phyloP scores from a whole-genome alignment of 2,797 vertebrate species.

The Carapus acus region DNA sequence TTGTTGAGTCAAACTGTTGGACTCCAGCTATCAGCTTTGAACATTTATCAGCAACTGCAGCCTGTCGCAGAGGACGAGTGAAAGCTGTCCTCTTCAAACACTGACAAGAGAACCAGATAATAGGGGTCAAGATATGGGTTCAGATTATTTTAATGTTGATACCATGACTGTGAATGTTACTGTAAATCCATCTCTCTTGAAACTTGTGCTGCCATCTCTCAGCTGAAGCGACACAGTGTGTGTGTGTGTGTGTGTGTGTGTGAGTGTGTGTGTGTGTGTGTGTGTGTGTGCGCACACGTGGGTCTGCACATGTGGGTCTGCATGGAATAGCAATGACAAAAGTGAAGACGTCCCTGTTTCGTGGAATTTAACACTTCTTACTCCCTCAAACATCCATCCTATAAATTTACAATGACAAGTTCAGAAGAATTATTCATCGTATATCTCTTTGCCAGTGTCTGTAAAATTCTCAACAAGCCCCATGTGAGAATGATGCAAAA shows the following conservation, averaged over 20 bases:
- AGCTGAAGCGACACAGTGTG: slow-evolving; percentile 11
- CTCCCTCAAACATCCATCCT: slow-evolving; percentile 49
- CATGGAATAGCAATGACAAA: slow-evolving; percentile 12
- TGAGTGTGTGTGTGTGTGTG: too few species aligned
- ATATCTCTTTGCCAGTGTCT: slow-evolving; percentile 52
- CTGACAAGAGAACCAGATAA: not conserved
- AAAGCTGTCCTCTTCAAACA: too few species aligned
- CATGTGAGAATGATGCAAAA: slow-evolving; percentile 53
- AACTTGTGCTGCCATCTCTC: slow-evolving; percentile 28
- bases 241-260: too few species aligned
- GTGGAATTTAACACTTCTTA: slow-evolving; percentile 30
- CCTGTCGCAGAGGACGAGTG: too few species aligned
- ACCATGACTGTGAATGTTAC: slow-evolving; percentile 14
- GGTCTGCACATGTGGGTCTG: too few species aligned
- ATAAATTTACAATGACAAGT: slow-evolving; percentile 58
- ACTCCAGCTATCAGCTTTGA: too few species aligned
- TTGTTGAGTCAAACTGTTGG: too few species aligned
- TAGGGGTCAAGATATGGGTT: not conserved
- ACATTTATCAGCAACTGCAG: too few species aligned
- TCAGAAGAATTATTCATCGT: slow-evolving; percentile 63
- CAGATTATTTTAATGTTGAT: too few species aligned
- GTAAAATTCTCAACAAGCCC: slow-evolving; percentile 64
- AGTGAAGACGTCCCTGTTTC: slow-evolving; percentile 16
- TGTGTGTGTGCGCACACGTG: too few species aligned
- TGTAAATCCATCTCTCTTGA: slow-evolving; percentile 33